These are phyloP conservation scores for Lucinisca nassula DNA, from an alignment of 2,888 invertebrate genomes.

Conservation along the genomic window DNA sequence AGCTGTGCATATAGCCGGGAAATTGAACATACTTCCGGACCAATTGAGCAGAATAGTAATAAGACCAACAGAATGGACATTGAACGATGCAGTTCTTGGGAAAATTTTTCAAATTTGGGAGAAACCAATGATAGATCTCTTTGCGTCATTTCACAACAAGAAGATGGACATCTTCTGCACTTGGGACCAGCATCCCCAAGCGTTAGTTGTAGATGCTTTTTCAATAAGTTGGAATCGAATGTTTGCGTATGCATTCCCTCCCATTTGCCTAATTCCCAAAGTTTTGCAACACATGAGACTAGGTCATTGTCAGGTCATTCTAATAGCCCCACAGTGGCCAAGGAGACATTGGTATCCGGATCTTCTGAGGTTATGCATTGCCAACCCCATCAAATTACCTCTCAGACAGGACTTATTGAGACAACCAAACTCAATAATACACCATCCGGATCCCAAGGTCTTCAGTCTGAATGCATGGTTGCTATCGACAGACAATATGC, in stretches of 20 bases:
- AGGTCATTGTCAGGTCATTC: conserved; percentile 30
- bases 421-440: conserved; percentile 1
- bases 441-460: conserved; percentile 23
- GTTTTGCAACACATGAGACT: conserved; percentile 30
- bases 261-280: conserved; percentile 38
- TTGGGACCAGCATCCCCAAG: too few species aligned
- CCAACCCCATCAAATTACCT: conserved; percentile 22
- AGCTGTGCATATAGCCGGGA: conserved; percentile 46
- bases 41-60: conserved; percentile 21
- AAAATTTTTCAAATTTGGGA: conserved; percentile 39
- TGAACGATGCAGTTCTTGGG: neutral
- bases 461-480: conserved; percentile 49
- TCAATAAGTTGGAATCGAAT: conserved; percentile 41
- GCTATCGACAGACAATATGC: conserved; percentile 37
- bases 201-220: conserved; percentile 39
- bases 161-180: conserved; percentile 28
- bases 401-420: neutral
- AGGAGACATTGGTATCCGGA: too few species aligned
- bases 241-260: conserved; percentile 47
- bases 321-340: conserved; percentile 45
- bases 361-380: too few species aligned
- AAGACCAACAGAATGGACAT: conserved; percentile 39
- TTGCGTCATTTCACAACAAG: neutral
- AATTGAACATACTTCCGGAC: conserved; percentile 46
- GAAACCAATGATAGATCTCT: neutral